phyloP scores from a whole-genome alignment of 2,113 vertebrate species.

The Coturnix japonica region DNA sequence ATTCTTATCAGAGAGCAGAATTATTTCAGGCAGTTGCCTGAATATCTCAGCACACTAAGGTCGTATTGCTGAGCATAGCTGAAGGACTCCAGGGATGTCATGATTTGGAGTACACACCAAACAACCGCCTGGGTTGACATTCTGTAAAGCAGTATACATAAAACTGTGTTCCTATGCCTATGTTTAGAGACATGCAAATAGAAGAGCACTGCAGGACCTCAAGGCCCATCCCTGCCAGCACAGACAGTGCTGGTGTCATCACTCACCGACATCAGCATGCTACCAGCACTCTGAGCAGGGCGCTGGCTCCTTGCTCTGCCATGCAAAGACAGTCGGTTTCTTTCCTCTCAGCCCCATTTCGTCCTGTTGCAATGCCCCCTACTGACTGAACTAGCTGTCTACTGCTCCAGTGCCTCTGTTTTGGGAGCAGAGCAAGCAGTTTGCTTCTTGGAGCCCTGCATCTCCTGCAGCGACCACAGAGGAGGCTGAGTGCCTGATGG shows the following conservation, averaged over 20 bases:
- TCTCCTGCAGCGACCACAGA: not conserved
- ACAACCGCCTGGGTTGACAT: not conserved
- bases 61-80: not conserved
- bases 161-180: not conserved
- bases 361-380: not conserved
- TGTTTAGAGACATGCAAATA: not conserved
- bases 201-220: not conserved
- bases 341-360: not conserved
- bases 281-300: accelerated
- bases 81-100: not conserved
- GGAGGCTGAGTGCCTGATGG: not conserved
- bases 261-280: accelerated
- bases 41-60: not conserved
- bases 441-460: not conserved
- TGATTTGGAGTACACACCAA: not conserved
- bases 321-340: not conserved
- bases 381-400: not conserved
- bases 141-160: not conserved
- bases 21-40: not conserved
- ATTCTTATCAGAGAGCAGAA: not conserved
- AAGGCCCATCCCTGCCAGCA: not conserved
- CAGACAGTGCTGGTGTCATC: not conserved
- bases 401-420: accelerated
- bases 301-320: not conserved
- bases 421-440: not conserved